Base-by-base conservation (phyloP, 2,797 vertebrate species). In the Poliocrania exsul region DNA sequence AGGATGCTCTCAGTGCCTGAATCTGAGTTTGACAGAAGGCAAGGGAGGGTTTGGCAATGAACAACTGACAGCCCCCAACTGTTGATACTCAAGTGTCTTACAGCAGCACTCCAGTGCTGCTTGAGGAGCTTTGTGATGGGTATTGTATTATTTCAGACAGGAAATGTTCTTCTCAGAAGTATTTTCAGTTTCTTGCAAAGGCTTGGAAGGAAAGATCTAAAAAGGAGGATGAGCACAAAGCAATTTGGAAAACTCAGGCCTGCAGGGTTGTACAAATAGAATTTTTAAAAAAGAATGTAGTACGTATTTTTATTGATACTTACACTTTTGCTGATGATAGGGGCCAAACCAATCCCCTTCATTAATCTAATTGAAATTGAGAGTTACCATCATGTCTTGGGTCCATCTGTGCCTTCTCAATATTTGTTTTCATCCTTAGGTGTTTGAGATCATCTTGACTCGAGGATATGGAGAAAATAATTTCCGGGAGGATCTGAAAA, bases 381-480 rank as follows among this genome's bases (percentile, higher is more conserved):
- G 56, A 75, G 20, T 78, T 90, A 29, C 18, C 28, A 40, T 75
- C 40, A 15, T 38, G 13, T 67, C 53, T 71, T 75, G 61, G 14
- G 19, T 65, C 57, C 35, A 2, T 28, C n/a, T 77, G 11, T 78
- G 11, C 37, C 20, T 72, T 93, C 86, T 94, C 81, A 40, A 10
- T 35, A 10, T 16, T 3, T 37, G 7, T 86, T 74, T 81, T 10
- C 21, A 23, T 58, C 24, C 14, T 20, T 95, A 99, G 99, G 97
- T 99, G 57, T 99, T 99, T 97, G 99, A 99, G 97, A 99, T 99
- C 85, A 97, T 97, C 20, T 88, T 99, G 77, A 99, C 98, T 97
- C 98, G 98, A 93, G 99, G 99, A 81, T 99, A 99, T 12, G 97
- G 96, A 2, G 99, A 99, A 96, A 98, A 91, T 64, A 98, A 97